Conservation (phyloP, 2,113 vertebrate species). For the Plestiodon gilberti region DNA sequence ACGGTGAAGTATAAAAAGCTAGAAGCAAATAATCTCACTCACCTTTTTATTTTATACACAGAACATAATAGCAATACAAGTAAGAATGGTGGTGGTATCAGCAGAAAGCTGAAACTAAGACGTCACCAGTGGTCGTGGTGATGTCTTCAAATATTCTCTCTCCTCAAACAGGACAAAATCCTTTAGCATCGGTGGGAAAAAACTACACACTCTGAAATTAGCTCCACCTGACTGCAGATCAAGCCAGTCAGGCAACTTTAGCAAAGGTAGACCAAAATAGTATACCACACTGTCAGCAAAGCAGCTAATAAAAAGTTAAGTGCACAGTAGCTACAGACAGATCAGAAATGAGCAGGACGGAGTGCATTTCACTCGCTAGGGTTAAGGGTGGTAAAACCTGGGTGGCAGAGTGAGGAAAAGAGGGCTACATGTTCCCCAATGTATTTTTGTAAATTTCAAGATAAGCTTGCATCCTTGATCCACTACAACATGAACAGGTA, state of each 20-base stretch:
- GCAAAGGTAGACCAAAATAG: background rate
- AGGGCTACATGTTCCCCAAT: background rate
- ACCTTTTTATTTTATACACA: background rate
- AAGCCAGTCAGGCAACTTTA: conserved; percentile 36
- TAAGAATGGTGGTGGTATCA: accelerated
- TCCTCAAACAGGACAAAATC: background rate
- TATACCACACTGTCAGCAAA: background rate
- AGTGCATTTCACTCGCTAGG: background rate
- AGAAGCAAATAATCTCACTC: background rate
- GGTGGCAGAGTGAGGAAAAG: too few relatives aligned
- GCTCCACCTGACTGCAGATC: background rate
- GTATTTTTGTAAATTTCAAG: background rate
- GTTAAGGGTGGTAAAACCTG: accelerated
- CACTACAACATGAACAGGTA: background rate
- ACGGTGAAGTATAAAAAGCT: background rate
- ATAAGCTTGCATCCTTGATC: background rate
- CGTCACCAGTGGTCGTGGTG: accelerated
- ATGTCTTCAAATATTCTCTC: accelerated
- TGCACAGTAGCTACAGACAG: background rate
- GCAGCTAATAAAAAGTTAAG: background rate
- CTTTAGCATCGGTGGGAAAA: background rate
- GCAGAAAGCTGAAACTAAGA: background rate
- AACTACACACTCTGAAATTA: background rate
- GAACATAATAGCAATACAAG: background rate
- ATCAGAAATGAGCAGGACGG: background rate